phyloP scores from a whole-genome alignment of 2,888 invertebrate genomes.

The Iselma pallidipennis region DNA sequence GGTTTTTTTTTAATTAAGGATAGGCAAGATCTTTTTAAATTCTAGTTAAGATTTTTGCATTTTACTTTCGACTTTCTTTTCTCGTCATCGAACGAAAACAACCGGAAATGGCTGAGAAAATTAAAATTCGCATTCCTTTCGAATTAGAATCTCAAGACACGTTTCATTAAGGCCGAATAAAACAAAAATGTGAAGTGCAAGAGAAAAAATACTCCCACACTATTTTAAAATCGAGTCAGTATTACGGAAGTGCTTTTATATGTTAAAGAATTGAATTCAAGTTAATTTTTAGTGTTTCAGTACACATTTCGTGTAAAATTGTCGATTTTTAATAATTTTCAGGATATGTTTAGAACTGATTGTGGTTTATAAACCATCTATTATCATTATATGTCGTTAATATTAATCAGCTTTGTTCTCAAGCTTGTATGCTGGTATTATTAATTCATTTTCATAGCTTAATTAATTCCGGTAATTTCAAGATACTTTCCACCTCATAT shows the following conservation, averaged over 20 bases:
- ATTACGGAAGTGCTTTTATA: too few species aligned
- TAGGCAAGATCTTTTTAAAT: neutral
- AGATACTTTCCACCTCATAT: neutral
- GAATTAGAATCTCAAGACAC: neutral
- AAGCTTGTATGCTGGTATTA: neutral
- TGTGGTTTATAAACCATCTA: slow-evolving; percentile 22
- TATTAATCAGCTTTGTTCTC: neutral
- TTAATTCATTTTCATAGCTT: neutral
- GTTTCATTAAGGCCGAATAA: neutral
- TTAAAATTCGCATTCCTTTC: neutral
- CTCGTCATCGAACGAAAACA: neutral
- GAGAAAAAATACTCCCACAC: too few species aligned
- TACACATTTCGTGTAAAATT: too few species aligned
- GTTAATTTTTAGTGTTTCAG: too few species aligned
- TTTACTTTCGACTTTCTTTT: too few species aligned
- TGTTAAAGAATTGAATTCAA: too few species aligned
- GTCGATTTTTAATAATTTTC: too few species aligned
- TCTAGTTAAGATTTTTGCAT: neutral
- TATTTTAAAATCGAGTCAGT: too few species aligned
- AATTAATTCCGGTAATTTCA: neutral
- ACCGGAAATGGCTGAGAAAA: neutral
- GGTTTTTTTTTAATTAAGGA: neutral
- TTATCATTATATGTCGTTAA: slow-evolving; percentile 22
- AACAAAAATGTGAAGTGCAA: too few species aligned
- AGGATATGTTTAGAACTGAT: neutral